Base-by-base conservation (phyloP, 2,113 vertebrate genomes). In the Etheostoma spectabile region DNA sequence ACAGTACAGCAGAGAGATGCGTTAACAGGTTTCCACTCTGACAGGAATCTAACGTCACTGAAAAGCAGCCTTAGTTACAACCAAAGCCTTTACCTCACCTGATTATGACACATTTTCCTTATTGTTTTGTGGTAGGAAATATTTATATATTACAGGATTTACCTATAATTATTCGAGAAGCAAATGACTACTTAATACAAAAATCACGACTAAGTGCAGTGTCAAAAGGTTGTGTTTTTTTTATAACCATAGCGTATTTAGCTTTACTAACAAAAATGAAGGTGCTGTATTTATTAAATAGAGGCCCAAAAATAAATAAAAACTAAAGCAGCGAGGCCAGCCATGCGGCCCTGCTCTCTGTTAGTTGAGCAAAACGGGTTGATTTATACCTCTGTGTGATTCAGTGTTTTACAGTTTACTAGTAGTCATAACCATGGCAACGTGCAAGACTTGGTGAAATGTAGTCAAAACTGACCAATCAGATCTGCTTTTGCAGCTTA, bases 351-450 rank as follows among this genome's bases (percentile, higher is more conserved):
- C 80, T 89, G 91, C 80, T 72, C 80, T 87, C 86, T 86, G 92
- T 93, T 93, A 93, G 92, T 93, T 30, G 22, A 89, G 82, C 86
- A 80, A 84, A 80, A 71, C 51, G 56, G 82, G 77, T 81, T 27
- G 79, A 90, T 91, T 92, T 91, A 91, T 88, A 92, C 91, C 90
- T 89, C 88, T 92, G 92, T 91, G 90, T 88, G 77, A 86, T 63
- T 82, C 68, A 77, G 63, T 18, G 21, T 64, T 63, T 69, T n/a
- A 55, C 62, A 56, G 46, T 73, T 72, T 27, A 64, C 46, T 48
- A 51, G 15, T 46, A 4, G 30, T 76, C 46, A 13, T 27, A 73
- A 66, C 82, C 79, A 72, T 69, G 38, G 80, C 64, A 88, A 55
- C 60, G 64, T 84, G 38, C 80, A 84, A 68, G 61, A 74, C 72